Evolutionary conservation across 2,888 invertebrate genomes (phyloP), one percentile per base, ranked within the genome.

Genomic region (Ferrisia virgata): DNA sequence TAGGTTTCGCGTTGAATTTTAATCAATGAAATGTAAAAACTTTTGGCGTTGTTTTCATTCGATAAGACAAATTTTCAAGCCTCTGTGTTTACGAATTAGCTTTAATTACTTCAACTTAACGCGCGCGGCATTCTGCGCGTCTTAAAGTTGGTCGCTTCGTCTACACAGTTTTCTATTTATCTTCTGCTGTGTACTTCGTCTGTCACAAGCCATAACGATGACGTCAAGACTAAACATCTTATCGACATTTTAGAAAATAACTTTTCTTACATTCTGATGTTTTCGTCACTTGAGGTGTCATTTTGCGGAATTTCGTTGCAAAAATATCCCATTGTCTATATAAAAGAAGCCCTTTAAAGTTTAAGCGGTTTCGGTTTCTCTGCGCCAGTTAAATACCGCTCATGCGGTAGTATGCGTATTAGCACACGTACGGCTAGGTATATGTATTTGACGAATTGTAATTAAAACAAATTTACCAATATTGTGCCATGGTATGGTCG

Each of bases 211-310:
- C 72, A 72, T 72, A 33, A 72, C 33, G 72, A 72, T 72, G 72
- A 72, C 72, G 72, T 72, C 72, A 72, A 72, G n/a, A 36, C 72
- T 72, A 72, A 72, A 72, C 72, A 72, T 72, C 72, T 72, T 72
- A 72, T 72, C 72, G 72, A 72, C 72, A 36, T 72, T 72, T 72
- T 72, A 72, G 72, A 72, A 36, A 72, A 72, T 72, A 72, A 72
- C 72, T 72, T 72, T 47, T 64, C 72, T 22, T n/a, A 72, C 33
- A 36, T 31, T 72, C 13, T 72, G 72, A 25, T 64, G 28, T 33
- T 72, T 72, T 33, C 72, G 33, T 72, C 72, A 47, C 8, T 47
- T 8, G n/a, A 47, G 72, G n/a, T 72, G 31, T 72, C 72, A 72
- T 33, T 33, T 72, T 8, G 72, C 72, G 72, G 33, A 5, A 72